A percentile compares a stretch with the other conserved stretches of the same genome.
phyloP scores from a whole-genome alignment of 2,888 invertebrate species.

The Fabriciana adippe region DNA sequence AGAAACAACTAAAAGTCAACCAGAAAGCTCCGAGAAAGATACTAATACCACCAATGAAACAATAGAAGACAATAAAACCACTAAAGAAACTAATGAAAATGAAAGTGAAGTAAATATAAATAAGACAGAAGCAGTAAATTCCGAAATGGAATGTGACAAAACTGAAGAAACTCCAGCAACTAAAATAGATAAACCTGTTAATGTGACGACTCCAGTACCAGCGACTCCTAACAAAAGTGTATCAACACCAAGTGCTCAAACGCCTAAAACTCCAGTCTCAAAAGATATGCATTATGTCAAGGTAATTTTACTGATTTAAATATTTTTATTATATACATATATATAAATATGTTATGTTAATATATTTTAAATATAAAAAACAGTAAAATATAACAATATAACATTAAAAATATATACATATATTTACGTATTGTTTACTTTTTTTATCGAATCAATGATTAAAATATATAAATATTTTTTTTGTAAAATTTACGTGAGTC shows the following conservation, averaged over 20 bases:
- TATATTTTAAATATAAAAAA: too few species aligned
- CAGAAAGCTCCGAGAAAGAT: background rate
- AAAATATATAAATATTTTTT: too few species aligned
- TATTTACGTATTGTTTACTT: too few species aligned
- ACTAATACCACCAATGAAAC: background rate
- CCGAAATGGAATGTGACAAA: background rate
- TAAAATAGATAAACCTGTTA: background rate
- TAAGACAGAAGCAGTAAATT: background rate
- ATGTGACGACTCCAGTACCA: background rate
- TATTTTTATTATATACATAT: too few species aligned
- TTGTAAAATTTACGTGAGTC: too few species aligned
- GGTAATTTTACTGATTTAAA: slow-evolving; percentile 26
- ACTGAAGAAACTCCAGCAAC: background rate
- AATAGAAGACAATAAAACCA: background rate
- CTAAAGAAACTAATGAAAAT: background rate
- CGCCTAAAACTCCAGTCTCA: slow-evolving; percentile 21
- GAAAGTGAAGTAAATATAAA: background rate
- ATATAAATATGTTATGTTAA: too few species aligned
- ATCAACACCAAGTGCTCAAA: slow-evolving; percentile 11
- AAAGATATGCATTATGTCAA: slow-evolving; percentile 35
- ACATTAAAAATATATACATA: too few species aligned
- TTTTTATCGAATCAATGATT: too few species aligned
- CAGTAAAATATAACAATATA: too few species aligned
- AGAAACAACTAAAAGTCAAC: background rate
- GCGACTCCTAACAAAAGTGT: slow-evolving; percentile 5